phyloP scores from a whole-genome alignment of 92 coral and sea anemone genomes.

The Epizoanthus scotinus region DNA sequence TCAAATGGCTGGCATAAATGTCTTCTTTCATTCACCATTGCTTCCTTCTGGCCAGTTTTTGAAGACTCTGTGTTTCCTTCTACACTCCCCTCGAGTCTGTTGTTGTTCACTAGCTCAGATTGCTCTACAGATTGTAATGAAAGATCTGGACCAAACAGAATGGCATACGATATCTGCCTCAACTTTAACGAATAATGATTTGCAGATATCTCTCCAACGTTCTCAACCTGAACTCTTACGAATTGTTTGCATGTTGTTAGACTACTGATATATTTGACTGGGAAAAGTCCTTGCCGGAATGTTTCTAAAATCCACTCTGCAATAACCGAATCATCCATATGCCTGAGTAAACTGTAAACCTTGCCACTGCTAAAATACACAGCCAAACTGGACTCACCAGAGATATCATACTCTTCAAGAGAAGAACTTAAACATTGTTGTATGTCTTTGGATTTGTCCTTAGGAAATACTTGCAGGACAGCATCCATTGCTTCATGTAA shows the following conservation, averaged over 20 bases:
- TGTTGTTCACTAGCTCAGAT: neutral
- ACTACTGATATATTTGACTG: conserved; percentile 50
- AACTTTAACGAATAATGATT: conserved; percentile 57
- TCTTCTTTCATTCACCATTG: neutral
- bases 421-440: conserved; percentile 58
- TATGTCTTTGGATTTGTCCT: conserved; percentile 14
- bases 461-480: conserved; percentile 41
- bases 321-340: conserved; percentile 42
- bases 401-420: conserved; percentile 63
- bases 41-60: neutral
- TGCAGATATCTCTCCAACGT: conserved; percentile 60
- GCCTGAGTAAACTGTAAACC: conserved; percentile 47
- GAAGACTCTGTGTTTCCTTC: neutral
- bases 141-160: conserved; percentile 30
- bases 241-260: conserved; percentile 56
- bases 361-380: conserved; percentile 48
- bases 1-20: neutral
- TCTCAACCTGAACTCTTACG: conserved; percentile 67
- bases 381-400: conserved; percentile 47
- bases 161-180: conserved; percentile 61
- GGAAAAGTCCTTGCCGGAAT: conserved; percentile 69
- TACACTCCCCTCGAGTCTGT: neutral
- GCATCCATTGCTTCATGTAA: conserved; percentile 50
- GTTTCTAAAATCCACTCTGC: conserved; percentile 59
- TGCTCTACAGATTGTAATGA: neutral